Conservation (phyloP, 2,888 invertebrate genomes). For the Erebia ligea region DNA sequence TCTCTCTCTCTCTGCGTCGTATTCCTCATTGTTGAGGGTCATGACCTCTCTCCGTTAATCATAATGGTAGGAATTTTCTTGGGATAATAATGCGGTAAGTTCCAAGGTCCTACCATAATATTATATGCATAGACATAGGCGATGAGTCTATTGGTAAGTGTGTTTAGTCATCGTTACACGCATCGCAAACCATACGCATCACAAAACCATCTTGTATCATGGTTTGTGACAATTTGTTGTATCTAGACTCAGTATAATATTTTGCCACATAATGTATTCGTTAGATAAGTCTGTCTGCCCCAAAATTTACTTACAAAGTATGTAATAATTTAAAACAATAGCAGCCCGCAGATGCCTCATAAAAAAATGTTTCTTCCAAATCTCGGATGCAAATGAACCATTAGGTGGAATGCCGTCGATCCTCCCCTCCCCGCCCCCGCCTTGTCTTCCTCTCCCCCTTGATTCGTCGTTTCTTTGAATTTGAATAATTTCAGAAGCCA, state of each 20-base stretch:
- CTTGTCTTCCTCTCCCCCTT: neutral
- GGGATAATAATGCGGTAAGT: too few species aligned
- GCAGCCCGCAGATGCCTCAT: constrained; percentile 14
- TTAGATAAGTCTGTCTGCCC: neutral
- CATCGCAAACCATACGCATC: too few species aligned
- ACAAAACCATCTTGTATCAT: too few species aligned
- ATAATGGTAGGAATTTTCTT: too few species aligned
- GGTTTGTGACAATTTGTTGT: too few species aligned
- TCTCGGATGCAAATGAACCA: constrained; percentile 25
- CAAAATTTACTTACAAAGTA: neutral
- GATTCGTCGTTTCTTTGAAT: constrained; percentile 27
- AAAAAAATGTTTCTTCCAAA: constrained; percentile 21
- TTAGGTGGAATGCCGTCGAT: constrained; percentile 18
- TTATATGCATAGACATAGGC: too few species aligned
- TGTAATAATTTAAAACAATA: constrained; percentile 14
- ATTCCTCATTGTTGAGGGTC: too few species aligned
- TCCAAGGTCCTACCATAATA: too few species aligned
- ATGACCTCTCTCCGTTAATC: too few species aligned
- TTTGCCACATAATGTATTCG: neutral
- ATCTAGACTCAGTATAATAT: neutral
- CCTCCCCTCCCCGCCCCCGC: neutral
- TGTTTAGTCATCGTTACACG: too few species aligned
- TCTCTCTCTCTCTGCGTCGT: too few species aligned
- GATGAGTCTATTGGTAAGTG: too few species aligned
- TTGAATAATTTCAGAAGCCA: constrained; percentile 25